Percentiles rank a stretch among this genome's conserved stretches.
These are phyloP conservation scores for Pachycephala philippinensis DNA, from an alignment of 2,113 vertebrate species.

Conservation along the genomic window DNA sequence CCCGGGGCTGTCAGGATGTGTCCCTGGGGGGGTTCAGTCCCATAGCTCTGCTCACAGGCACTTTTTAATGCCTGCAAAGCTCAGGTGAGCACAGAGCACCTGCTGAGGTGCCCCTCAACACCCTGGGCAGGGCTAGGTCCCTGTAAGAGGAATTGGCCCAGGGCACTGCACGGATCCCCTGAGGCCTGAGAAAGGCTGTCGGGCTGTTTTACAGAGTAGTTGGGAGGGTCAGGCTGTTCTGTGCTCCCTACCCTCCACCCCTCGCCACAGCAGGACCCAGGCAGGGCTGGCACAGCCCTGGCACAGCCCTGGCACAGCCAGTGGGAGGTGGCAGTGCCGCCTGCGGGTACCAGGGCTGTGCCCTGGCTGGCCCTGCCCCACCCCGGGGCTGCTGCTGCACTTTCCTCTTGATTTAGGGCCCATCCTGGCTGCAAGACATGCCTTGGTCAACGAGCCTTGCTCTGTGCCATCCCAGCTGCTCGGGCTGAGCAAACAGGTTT, in stretches of 20 bases:
- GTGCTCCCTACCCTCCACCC: too few species aligned
- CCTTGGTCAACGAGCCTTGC: neutral
- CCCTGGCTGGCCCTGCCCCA: neutral
- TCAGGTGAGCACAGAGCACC: neutral
- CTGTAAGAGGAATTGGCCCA: neutral
- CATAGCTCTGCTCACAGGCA: neutral
- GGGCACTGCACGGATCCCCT: neutral
- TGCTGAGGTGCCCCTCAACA: neutral
- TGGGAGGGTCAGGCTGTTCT: neutral
- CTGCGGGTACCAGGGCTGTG: neutral
- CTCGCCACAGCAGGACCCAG: accelerated
- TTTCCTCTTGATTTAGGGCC: neutral
- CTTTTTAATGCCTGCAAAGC: neutral
- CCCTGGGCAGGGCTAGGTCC: neutral
- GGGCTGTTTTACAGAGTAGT: accelerated
- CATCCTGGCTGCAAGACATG: neutral
- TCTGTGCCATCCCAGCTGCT: neutral
- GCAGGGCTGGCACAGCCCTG: neutral
- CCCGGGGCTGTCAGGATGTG: accelerated
- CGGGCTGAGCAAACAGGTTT: neutral
- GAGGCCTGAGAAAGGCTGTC: accelerated
- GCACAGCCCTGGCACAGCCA: neutral
- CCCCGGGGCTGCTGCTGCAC: neutral
- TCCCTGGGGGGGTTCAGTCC: neutral
- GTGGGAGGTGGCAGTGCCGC: neutral